Base-by-base conservation (phyloP, 1,140 invertebrate species). In the Sinonovacula constricta region DNA sequence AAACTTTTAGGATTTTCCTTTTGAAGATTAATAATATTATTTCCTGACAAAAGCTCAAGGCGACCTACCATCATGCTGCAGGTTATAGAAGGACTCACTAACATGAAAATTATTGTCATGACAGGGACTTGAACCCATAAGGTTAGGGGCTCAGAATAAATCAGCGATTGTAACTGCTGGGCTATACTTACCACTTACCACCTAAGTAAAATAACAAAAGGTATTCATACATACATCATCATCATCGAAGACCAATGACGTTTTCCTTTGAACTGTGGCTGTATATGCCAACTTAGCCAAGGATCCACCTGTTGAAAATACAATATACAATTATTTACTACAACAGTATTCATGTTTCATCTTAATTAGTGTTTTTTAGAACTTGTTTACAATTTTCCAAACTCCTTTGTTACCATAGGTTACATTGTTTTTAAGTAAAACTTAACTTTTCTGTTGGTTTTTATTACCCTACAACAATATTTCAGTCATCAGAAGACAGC, bases 251-350 rank as follows among this genome's bases (percentile, higher is more conserved):
- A 94, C 94, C 31, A 93, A 87, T 5, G 93, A 93, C 85, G 93
- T 93, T 56, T 93, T 92, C 82, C 94, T 93, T 75, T 93, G 93
- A 31, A 95, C 91, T 56, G 93, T 94, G 0, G 94, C 95, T 87
- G 94, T 94, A 88, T 95, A 95, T 5, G 94, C 94, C 83, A 95
- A 93, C 92, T 95, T 95, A 14, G 94, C 94, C 69, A 95, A 88
- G 2, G 94, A 94, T 51, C 94, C 93, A 81, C 94, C 94, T 90
- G 53, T 24, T 45, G 33, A 56, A 10, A 5, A 24, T 18, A 56
- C 45, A 0, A 65, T 3, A 26, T 18, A 59, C 31, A 45, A 0
- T 22, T 33, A 2, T 62, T 18, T 45, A 18, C 75, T 79, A 54
- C 3, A 5, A 3, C 28, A 3, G 15, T 28, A 70, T 36, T 36